Evolutionary conservation across 2,888 invertebrate genomes (phyloP).

Genomic region (Heteropelma amictum): DNA sequence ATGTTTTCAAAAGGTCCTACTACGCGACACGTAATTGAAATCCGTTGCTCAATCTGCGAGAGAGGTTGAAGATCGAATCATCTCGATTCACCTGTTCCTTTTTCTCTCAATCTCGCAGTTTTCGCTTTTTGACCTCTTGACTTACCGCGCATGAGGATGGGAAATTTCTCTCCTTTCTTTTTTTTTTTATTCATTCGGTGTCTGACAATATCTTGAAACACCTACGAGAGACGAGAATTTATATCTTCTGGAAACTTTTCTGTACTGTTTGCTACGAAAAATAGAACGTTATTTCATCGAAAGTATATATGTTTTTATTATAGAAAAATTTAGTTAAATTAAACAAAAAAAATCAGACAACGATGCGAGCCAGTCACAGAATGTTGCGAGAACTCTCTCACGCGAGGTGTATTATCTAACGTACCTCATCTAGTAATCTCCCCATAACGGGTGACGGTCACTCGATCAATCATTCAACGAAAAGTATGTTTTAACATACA

Average conservation of each 20-base stretch:
- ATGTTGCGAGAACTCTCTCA: too few relatives aligned
- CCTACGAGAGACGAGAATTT: not conserved
- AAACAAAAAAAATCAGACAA: too few relatives aligned
- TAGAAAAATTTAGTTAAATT: too few relatives aligned
- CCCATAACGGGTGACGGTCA: conserved; percentile 25
- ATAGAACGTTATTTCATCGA: too few relatives aligned
- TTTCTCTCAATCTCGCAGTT: not conserved
- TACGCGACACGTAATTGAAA: conserved; percentile 58
- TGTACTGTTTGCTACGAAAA: too few relatives aligned
- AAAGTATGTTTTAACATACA: not conserved
- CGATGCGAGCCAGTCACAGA: too few relatives aligned
- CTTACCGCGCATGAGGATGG: conserved; percentile 42
- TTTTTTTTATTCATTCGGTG: conserved; percentile 3
- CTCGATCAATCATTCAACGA: conserved; percentile 9
- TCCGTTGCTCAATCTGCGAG: conserved; percentile 52
- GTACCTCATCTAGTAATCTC: conserved; percentile 15
- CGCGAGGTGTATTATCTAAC: conserved; percentile 7
- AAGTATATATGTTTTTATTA: too few relatives aligned
- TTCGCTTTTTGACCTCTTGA: not conserved
- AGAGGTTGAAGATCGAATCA: conserved; percentile 51
- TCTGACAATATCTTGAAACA: conserved; percentile 3
- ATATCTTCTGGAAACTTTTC: too few relatives aligned
- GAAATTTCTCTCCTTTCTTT: conserved; percentile 9
- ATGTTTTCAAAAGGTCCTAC: conserved; percentile 54
- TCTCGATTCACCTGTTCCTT: conserved; percentile 24